Percentiles rank a stretch among this genome's conserved stretches.
Evolutionary conservation across 2,797 vertebrate species (phyloP).

Genomic region (Glossophaga mutica): DNA sequence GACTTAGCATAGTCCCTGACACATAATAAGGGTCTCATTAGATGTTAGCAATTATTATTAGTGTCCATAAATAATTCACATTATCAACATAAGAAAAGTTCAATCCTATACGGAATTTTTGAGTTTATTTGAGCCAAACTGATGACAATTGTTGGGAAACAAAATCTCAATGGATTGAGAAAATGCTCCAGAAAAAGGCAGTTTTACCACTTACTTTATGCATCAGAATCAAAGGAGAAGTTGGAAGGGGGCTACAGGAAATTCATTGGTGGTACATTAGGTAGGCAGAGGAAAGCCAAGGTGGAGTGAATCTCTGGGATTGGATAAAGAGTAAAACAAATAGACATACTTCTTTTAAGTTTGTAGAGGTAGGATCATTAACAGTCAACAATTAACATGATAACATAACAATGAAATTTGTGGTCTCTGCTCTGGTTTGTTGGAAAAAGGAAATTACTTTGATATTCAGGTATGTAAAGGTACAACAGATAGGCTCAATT

Average conservation of each 20-base stretch:
- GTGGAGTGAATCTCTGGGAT: background rate
- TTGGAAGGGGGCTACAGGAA: background rate
- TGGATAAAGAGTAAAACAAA: background rate
- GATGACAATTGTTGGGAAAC: background rate
- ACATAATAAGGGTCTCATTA: background rate
- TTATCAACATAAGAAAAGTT: background rate
- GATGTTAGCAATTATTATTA: background rate
- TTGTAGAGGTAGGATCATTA: background rate
- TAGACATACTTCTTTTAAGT: background rate
- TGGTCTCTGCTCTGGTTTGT: too few relatives aligned
- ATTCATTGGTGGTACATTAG: background rate
- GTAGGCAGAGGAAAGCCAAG: background rate
- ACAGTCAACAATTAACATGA: background rate
- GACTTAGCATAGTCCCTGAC: background rate
- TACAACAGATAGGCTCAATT: background rate
- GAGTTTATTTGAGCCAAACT: background rate
- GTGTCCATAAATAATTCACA: background rate
- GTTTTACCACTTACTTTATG: background rate
- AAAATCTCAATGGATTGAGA: background rate
- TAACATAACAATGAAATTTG: too few relatives aligned
- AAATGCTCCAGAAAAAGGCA: background rate
- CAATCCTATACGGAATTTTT: background rate
- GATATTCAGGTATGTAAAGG: too few relatives aligned
- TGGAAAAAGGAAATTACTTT: too few relatives aligned
- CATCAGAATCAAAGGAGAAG: background rate